Evolutionary conservation across 2,888 invertebrate genomes (phyloP).

Genomic region (Deilephila elpenor): DNA sequence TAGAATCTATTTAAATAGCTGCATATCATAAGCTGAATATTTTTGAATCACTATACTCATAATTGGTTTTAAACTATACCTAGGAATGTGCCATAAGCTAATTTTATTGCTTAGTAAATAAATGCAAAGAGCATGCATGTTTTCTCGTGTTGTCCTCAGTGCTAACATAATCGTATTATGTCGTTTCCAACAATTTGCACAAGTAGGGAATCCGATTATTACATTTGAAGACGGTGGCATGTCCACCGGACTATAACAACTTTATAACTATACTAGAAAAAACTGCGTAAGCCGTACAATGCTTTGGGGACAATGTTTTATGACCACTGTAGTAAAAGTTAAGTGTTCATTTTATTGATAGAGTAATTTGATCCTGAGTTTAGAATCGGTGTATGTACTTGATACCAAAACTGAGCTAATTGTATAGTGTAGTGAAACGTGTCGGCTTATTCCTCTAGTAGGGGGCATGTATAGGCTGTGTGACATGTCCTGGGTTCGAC

Average conservation of each 20-base stretch:
- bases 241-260: not conserved
- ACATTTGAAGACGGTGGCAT: not conserved
- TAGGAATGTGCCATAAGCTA: too few species aligned
- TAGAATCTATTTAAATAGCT: not conserved
- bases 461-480: too few species aligned
- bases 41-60: not conserved
- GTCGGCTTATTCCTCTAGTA: too few species aligned
- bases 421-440: not conserved
- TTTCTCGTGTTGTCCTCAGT: slow-evolving; percentile 4
- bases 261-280: not conserved
- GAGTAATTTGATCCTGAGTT: not conserved
- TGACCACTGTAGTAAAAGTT: not conserved
- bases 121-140: not conserved
- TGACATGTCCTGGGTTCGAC: too few species aligned
- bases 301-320: slow-evolving; percentile 2
- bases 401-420: not conserved
- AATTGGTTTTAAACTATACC: not conserved
- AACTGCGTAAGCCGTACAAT: not conserved
- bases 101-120: not conserved
- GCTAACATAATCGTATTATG: slow-evolving; percentile 17
- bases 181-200: slow-evolving; percentile 12
- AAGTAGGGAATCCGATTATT: slow-evolving; percentile 21
- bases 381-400: not conserved
- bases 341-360: not conserved
- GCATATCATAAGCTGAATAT: not conserved